Evolutionary conservation across 2,888 invertebrate species (phyloP).

Genomic region (Coenonympha arcania): DNA sequence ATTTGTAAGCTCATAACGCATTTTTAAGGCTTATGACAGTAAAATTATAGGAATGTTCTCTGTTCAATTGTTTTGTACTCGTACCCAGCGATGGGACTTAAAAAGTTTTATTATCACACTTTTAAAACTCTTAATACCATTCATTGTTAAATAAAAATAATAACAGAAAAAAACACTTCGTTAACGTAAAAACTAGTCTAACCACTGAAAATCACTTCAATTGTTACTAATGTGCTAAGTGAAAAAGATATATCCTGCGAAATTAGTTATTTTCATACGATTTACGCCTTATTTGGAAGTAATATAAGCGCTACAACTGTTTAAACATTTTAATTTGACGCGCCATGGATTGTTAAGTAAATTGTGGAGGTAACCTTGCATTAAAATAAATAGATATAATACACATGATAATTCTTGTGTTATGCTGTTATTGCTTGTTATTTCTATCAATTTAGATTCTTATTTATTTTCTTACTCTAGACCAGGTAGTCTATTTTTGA

Average conservation of each 20-base stretch:
- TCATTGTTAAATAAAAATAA: no score
- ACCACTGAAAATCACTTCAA: conserved; percentile 28
- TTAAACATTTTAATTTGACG: conserved; percentile 3
- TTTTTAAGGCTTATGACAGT: no score
- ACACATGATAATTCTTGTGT: conserved; percentile 23
- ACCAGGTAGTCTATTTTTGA: no score
- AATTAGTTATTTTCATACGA: conserved; percentile 9
- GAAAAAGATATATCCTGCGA: conserved; percentile 9
- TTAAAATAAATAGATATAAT: conserved; percentile 34
- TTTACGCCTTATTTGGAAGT: conserved; percentile 25
- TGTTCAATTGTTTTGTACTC: no score
- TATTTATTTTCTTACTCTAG: no score
- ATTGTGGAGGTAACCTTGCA: conserved; percentile 39
- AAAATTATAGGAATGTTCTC: no score
- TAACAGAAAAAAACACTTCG: conserved; percentile 14
- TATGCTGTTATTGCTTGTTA: conserved; percentile 1
- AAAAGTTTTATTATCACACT: no score
- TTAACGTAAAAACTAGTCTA: conserved; percentile 20
- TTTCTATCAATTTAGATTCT: no score
- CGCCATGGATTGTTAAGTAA: conserved; percentile 10
- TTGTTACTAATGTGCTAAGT: conserved; percentile 34
- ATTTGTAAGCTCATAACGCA: no score
- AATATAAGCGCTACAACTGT: conserved; percentile 28
- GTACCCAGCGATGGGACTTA: no score
- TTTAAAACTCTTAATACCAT: no score